Percentiles rank a stretch among this genome's conserved stretches.
Conservation (phyloP, 53 echinoderm and acorn worm genomes). For the Actinopyga echinites region DNA sequence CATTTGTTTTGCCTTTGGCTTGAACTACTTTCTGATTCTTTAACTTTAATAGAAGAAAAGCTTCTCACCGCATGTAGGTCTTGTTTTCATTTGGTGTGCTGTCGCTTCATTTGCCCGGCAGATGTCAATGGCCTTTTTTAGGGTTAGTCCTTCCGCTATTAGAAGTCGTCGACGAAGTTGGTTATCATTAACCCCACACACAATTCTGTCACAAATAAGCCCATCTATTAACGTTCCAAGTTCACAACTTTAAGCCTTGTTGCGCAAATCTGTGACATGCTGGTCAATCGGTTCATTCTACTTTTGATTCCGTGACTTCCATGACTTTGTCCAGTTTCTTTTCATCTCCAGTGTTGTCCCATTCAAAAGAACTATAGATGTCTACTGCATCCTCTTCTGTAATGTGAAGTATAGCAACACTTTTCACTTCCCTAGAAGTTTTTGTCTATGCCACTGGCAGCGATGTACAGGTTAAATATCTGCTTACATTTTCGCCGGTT, state of each 20-base stretch:
- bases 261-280: not conserved
- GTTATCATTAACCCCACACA: not conserved
- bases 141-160: not conserved
- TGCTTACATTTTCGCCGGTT: constrained; percentile 33
- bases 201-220: constrained; percentile 10
- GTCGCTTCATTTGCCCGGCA: no score
- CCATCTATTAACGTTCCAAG: not conserved
- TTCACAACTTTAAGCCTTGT: no score
- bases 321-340: no score
- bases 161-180: not conserved
- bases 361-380: not conserved
- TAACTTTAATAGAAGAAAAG: not conserved
- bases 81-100: not conserved
- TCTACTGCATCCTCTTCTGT: constrained; percentile 15
- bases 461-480: no score
- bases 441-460: no score
- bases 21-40: not conserved
- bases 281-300: not conserved
- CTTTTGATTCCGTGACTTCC: constrained; percentile 1
- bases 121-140: no score
- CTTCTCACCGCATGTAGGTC: not conserved
- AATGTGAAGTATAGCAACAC: constrained; percentile 8
- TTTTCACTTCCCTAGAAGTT: not conserved
- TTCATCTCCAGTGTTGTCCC: not conserved
- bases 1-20: not conserved